Percentiles rank a stretch among this genome's conserved stretches.
phyloP scores from a whole-genome alignment of 2,113 vertebrate species.

The Petrocephalus microphthalmus region DNA sequence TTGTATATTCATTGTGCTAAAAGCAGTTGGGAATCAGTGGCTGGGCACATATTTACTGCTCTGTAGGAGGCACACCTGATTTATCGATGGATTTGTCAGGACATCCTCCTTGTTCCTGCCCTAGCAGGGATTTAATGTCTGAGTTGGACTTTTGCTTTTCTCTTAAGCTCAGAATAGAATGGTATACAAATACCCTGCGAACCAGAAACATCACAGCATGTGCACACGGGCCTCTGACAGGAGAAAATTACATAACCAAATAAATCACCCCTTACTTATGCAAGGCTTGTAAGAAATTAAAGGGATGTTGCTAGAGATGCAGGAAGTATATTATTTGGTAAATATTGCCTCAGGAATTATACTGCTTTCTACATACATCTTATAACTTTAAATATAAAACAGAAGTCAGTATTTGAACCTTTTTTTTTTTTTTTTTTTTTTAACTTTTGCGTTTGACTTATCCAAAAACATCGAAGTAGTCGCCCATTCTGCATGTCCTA shows the following conservation, averaged over 20 bases:
- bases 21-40: not conserved
- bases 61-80: not conserved
- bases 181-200: not conserved
- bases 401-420: not conserved
- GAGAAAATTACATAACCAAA: not conserved
- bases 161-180: not conserved
- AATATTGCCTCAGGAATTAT: not conserved
- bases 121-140: not conserved
- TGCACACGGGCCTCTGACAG: not conserved
- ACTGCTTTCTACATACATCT: not conserved
- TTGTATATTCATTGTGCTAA: not conserved
- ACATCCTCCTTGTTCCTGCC: not conserved
- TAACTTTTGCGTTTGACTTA: not conserved
- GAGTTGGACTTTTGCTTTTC: not conserved
- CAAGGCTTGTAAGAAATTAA: not conserved
- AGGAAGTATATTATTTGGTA: not conserved
- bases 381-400: not conserved
- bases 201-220: not conserved
- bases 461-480: not conserved
- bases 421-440: not conserved
- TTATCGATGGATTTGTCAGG: not conserved
- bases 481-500: not conserved
- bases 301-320: not conserved
- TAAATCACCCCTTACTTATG: not conserved
- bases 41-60: not conserved